Conservation (phyloP, 2,113 vertebrate species). For the Coracopsis vasa region DNA sequence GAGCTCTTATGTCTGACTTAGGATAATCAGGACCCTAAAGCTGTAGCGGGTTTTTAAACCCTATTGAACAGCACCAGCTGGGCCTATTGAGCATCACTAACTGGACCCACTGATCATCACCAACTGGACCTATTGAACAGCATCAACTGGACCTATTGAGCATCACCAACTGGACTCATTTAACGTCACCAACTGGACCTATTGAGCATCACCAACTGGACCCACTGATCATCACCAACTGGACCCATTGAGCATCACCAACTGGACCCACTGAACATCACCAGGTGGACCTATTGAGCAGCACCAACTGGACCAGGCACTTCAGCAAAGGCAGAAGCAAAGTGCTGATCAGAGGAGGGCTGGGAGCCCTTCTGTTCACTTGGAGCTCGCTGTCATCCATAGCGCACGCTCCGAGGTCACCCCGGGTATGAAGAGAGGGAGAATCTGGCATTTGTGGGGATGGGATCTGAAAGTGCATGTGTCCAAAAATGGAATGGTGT, state of each 20-base stretch:
- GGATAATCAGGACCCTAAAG: background rate
- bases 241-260: fast-evolving
- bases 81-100: background rate
- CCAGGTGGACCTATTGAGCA: background rate
- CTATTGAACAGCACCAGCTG: fast-evolving
- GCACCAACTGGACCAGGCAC: background rate
- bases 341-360: background rate
- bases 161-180: no score
- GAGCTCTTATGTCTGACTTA: fast-evolving
- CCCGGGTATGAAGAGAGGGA: background rate
- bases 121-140: no score
- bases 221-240: no score
- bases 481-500: slow-evolving; percentile 49
- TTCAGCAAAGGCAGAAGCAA: background rate
- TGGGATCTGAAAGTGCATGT: slow-evolving; percentile 27
- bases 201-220: no score
- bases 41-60: background rate
- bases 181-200: no score
- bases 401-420: background rate
- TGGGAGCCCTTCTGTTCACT: background rate
- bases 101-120: background rate
- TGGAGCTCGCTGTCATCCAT: background rate
- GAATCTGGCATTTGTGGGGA: background rate
- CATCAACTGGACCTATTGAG: no score
- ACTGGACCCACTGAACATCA: background rate